Conservation (phyloP, 1,140 invertebrate species). For the Drosophila rhopaloa region DNA sequence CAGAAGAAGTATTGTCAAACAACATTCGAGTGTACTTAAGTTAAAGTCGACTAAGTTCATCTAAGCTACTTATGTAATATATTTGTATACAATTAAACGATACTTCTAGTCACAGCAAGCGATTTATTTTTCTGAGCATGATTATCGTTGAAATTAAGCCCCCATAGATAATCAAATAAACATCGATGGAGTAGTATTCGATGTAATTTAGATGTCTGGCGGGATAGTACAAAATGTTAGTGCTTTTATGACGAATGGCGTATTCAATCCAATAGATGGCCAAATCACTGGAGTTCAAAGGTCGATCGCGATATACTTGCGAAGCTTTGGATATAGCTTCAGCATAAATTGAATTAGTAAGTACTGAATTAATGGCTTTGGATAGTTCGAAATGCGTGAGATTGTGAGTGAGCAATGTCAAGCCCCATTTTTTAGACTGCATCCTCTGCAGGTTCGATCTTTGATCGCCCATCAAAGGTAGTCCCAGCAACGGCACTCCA, state of each 20-base stretch:
- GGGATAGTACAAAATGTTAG: slow-evolving; percentile 76
- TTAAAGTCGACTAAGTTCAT: slow-evolving; percentile 53
- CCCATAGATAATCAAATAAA: slow-evolving; percentile 32
- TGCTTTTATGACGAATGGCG: slow-evolving; percentile 84
- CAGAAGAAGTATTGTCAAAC: slow-evolving; percentile 69
- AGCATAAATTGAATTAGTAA: slow-evolving; percentile 34
- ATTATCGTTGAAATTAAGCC: slow-evolving; percentile 13
- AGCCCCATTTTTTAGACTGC: slow-evolving; percentile 84
- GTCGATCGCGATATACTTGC: slow-evolving; percentile 68
- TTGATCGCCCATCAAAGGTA: slow-evolving; percentile 89
- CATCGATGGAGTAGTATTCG: slow-evolving; percentile 51
- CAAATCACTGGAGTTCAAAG: slow-evolving; percentile 43
- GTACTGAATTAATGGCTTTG: slow-evolving; percentile 20
- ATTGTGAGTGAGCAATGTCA: slow-evolving; percentile 70
- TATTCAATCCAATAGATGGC: slow-evolving; percentile 75
- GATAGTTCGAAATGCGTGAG: slow-evolving; percentile 70
- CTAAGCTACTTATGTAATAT: slow-evolving; percentile 44
- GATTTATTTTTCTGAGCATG: slow-evolving; percentile 17
- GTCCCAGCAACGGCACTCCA: slow-evolving; percentile 89
- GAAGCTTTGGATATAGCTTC: slow-evolving; percentile 40
- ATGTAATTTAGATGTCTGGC: slow-evolving; percentile 40
- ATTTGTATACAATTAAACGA: slow-evolving; percentile 64
- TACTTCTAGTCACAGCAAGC: slow-evolving; percentile 68
- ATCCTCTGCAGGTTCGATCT: slow-evolving; percentile 85
- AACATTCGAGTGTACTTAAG: slow-evolving; percentile 80